Evolutionary conservation across 23 tunicate genomes (phyloP).

Genomic region (Trididemnum clinides): DNA sequence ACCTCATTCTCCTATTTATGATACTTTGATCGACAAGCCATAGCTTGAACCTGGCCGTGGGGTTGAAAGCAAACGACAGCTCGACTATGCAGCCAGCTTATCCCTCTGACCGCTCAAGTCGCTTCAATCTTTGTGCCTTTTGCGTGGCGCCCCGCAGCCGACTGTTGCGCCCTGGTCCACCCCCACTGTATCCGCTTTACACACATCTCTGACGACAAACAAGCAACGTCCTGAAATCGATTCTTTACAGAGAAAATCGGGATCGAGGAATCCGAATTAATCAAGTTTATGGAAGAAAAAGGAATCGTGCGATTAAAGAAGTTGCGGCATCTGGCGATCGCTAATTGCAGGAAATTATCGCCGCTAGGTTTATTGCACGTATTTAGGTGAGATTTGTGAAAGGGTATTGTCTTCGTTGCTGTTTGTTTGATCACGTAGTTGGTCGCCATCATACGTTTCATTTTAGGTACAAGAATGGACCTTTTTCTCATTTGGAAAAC

Average conservation of each 20-base stretch:
- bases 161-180: too few relatives aligned
- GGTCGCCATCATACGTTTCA: neutral
- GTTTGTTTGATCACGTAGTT: neutral
- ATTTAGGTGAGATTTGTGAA: neutral
- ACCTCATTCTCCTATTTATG: too few relatives aligned
- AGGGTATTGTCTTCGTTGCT: neutral
- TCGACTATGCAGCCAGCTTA: too few relatives aligned
- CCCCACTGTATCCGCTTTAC: too few relatives aligned
- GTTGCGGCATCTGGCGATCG: conserved; percentile 23
- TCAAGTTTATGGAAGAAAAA: neutral
- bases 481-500: conserved; percentile 8
- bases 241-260: conserved; percentile 20
- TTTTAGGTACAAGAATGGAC: conserved; percentile 27
- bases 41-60: too few relatives aligned
- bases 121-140: neutral
- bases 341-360: conserved; percentile 42
- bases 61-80: too few relatives aligned
- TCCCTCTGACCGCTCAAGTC: too few relatives aligned
- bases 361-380: neutral
- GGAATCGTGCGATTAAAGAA: conserved; percentile 38
- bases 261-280: neutral
- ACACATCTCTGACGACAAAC: too few relatives aligned
- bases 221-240: too few relatives aligned
- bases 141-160: neutral
- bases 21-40: too few relatives aligned